Base-by-base conservation (phyloP, 2,113 vertebrate species). In the Ageneiosus marmoratus region DNA sequence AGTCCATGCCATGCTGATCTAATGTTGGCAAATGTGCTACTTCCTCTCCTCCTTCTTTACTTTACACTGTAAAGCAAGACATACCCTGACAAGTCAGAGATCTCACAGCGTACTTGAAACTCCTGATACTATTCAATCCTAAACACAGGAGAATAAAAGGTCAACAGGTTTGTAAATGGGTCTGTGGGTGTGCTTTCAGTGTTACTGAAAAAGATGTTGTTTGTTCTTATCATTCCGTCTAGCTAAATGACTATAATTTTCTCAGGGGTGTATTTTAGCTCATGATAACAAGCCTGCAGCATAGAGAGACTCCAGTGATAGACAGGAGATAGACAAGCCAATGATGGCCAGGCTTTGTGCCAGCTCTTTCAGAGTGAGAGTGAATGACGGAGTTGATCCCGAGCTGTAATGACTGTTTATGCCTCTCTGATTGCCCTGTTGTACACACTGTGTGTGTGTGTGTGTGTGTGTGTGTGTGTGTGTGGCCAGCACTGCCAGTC, bases 331-430 rank as follows among this genome's bases (percentile, higher is more conserved):
- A 74, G 72, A 74, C 27, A 16, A 74, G 72, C 24, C 3, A 51
- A 74, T 51, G 72, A 51, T 32, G 72, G 27, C 72, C 27, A 5
- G 58, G 77, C 77, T 79, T 62, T 48, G 77, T 55, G 79, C 79
- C 51, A 72, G 53, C 13, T 80, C 32, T 55, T 80, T 70, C 22
- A 27, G 12, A 60, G 53, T 20, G 11, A 24, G n/a, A 60, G 37
- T 60, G 69, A 74, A 74, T 48, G 41, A 82, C 22, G 15, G 55
- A 67, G 69, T 81, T 37, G 44, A 44, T 60, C 37, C 55, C 41
- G 13, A 44, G 29, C 69, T 48, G n/a, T 82, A 82, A 82, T 73
- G 37, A 82, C 37, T 58, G 69, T 73, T 58, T 81, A 72, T 56
- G 53, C 18, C 67, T 56, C 65, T 72, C 65, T 81, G 79, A 81